These are phyloP conservation scores for Prosapia bicincta DNA, from an alignment of 2,888 invertebrate species.

Conservation along the genomic window DNA sequence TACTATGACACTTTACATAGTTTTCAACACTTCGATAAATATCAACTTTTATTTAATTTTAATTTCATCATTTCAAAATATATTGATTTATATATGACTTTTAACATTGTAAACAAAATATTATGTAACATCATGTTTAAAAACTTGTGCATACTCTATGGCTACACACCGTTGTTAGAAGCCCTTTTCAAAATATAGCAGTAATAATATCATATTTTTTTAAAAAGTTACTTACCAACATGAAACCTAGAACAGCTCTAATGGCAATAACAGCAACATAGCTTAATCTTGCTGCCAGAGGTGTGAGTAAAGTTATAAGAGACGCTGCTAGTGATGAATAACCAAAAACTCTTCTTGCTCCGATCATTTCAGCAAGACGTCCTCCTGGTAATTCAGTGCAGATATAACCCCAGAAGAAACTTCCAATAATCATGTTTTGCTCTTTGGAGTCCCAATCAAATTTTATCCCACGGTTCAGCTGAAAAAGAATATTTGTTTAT, in stretches of 20 bases:
- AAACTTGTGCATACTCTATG: no score
- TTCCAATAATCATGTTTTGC: conserved; percentile 76
- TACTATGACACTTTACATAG: no score
- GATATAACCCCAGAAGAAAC: conserved; percentile 92
- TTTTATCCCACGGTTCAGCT: conserved; percentile 44
- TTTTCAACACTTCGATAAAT: no score
- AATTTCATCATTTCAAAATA: no score
- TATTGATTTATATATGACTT: no score
- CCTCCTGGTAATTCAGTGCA: conserved; percentile 88
- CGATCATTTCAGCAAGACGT: conserved; percentile 75
- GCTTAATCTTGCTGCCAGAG: conserved; percentile 66
- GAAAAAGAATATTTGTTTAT: neutral
- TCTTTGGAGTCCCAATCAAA: conserved; percentile 77
- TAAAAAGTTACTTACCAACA: conserved; percentile 59
- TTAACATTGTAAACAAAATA: no score
- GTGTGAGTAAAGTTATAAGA: conserved; percentile 75
- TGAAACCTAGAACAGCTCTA: conserved; percentile 71
- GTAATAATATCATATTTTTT: no score
- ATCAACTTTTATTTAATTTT: no score
- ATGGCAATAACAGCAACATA: conserved; percentile 67
- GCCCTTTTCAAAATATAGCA: no score
- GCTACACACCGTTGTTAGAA: no score
- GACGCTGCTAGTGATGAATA: conserved; percentile 82
- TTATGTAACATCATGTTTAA: no score
- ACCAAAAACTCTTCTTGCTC: conserved; percentile 81